Conservation (phyloP, 2,888 invertebrate species). For the Notodonta dromedarius region DNA sequence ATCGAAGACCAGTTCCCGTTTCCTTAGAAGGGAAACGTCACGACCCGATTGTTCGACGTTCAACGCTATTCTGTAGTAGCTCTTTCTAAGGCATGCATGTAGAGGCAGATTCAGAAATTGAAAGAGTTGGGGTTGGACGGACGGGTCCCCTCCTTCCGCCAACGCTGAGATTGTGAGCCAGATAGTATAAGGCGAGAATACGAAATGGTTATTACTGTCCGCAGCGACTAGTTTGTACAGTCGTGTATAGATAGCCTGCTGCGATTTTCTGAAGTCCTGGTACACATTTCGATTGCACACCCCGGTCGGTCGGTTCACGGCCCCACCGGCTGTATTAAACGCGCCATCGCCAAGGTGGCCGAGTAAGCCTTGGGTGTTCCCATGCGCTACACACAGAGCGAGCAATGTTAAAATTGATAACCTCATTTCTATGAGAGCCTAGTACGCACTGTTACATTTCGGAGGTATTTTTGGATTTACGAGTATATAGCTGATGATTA, state of each 20-base stretch:
- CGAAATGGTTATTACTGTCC: slow-evolving; percentile 32
- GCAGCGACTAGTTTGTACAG: slow-evolving; percentile 25
- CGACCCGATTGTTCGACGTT: slow-evolving; percentile 31
- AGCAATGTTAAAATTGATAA: neutral
- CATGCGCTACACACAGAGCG: slow-evolving; percentile 21
- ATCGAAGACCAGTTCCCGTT: slow-evolving; percentile 33
- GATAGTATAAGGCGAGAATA: slow-evolving; percentile 39
- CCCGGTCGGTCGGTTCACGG: slow-evolving; percentile 11
- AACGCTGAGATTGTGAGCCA: slow-evolving; percentile 47
- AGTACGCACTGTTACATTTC: neutral
- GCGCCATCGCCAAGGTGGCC: slow-evolving; percentile 5
- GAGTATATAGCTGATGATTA: slow-evolving; percentile 1
- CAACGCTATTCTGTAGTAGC: slow-evolving; percentile 41
- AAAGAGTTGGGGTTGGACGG: slow-evolving; percentile 28
- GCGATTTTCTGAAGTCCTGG: slow-evolving; percentile 19
- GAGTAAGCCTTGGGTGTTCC: slow-evolving; percentile 11
- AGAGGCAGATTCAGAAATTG: slow-evolving; percentile 35
- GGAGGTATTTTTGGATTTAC: neutral
- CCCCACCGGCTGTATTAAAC: neutral
- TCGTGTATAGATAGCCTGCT: slow-evolving; percentile 15
- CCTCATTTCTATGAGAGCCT: slow-evolving; percentile 16
- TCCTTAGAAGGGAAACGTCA: slow-evolving; percentile 33
- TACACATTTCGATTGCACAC: slow-evolving; percentile 7
- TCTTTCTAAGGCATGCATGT: slow-evolving; percentile 34
- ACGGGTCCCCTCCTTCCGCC: slow-evolving; percentile 40